Percentiles rank a stretch among this genome's conserved stretches.
phyloP scores from a whole-genome alignment of 2,113 vertebrate species.

The Beaufortia kweichowensis region DNA sequence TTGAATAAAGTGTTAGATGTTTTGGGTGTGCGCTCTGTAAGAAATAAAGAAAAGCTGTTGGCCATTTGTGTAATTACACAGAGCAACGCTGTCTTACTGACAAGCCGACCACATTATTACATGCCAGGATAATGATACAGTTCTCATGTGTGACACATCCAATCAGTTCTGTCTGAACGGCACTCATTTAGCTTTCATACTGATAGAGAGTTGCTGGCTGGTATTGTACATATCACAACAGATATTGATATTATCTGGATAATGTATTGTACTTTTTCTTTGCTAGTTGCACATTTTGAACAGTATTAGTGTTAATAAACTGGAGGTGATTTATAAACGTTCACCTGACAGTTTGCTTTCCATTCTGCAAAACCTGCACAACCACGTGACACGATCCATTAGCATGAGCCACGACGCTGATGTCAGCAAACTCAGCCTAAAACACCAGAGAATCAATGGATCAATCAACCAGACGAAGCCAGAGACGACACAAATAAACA shows the following conservation, averaged over 20 bases:
- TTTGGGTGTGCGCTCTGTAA: too few species aligned
- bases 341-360: conserved; percentile 87
- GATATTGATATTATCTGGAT: background rate
- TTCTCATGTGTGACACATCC: conserved; percentile 10
- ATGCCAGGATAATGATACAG: conserved; percentile 7
- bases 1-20: too few species aligned
- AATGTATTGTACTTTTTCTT: background rate
- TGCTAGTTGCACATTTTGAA: background rate
- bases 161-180: background rate
- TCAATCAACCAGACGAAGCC: background rate
- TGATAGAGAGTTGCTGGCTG: background rate
- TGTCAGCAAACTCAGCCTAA: conserved; percentile 91
- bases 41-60: background rate
- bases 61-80: background rate
- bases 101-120: conserved; percentile 2
- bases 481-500: background rate
- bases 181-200: background rate
- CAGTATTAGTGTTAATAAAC: background rate
- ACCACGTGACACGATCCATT: conserved; percentile 87
- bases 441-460: conserved; percentile 46
- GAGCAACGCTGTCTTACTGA: background rate
- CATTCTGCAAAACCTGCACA: conserved; percentile 84
- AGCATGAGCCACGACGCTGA: conserved; percentile 88
- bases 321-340: background rate
- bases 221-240: conserved; percentile 2